Conservation (phyloP, 1,140 invertebrate species). For the Pararge aegeria region DNA sequence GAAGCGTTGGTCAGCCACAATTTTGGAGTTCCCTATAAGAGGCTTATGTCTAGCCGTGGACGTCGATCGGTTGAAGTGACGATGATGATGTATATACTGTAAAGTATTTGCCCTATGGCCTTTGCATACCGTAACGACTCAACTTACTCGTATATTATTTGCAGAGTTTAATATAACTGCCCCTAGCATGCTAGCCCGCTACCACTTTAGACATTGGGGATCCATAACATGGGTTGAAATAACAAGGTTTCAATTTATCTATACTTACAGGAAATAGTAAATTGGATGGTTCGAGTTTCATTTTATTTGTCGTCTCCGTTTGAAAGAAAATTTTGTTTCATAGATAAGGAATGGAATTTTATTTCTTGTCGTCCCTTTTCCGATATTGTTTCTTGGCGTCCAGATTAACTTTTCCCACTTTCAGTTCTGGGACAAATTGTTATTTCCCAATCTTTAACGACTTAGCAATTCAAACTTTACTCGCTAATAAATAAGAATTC, state of each 20-base stretch:
- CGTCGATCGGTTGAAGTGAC: too few species aligned
- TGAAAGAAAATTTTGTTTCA: conserved; percentile 11
- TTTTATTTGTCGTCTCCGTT: neutral
- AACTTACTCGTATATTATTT: too few species aligned
- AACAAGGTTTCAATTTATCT: neutral
- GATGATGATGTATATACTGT: too few species aligned
- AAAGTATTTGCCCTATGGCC: too few species aligned
- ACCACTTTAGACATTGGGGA: too few species aligned
- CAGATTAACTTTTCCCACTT: neutral
- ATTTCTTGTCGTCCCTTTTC: conserved; percentile 2
- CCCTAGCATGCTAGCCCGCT: too few species aligned
- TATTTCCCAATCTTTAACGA: neutral
- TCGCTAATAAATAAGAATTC: neutral
- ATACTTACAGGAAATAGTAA: neutral
- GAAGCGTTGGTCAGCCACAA: too few species aligned
- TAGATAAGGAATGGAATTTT: conserved; percentile 12
- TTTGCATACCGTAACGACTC: too few species aligned
- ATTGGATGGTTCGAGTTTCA: conserved; percentile 4
- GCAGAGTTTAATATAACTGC: too few species aligned
- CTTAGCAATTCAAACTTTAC: neutral
- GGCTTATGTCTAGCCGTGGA: too few species aligned
- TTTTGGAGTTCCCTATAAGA: too few species aligned
- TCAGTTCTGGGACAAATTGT: neutral
- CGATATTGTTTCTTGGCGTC: conserved; percentile 7
- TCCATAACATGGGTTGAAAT: neutral